Conservation (phyloP, 1,140 invertebrate species). For the Penaeus indicus region DNA sequence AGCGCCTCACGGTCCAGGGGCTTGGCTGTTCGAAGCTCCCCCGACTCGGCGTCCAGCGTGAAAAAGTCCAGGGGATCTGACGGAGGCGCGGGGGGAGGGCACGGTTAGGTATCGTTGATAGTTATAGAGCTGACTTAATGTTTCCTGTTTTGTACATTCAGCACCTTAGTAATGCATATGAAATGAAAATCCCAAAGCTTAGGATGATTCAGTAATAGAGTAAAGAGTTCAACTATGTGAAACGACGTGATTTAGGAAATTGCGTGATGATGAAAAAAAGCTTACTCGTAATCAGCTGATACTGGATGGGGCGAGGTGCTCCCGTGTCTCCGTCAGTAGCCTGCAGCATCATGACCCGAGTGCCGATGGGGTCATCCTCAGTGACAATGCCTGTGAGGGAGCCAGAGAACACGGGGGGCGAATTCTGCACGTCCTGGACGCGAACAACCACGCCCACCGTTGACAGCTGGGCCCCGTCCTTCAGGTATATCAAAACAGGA, state of each 20-base stretch:
- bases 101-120: background rate
- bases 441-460: conserved; percentile 82
- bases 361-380: conserved; percentile 88
- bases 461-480: conserved; percentile 84
- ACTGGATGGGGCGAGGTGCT: conserved; percentile 80
- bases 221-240: too few relatives aligned
- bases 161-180: too few relatives aligned
- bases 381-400: conserved; percentile 83
- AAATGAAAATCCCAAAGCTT: too few relatives aligned
- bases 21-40: conserved; percentile 85
- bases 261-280: background rate
- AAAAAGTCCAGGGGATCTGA: conserved; percentile 90
- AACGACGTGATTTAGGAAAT: too few relatives aligned
- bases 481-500: background rate
- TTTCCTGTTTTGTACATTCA: too few relatives aligned
- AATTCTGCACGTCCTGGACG: conserved; percentile 77
- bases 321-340: conserved; percentile 87
- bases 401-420: conserved; percentile 84
- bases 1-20: conserved; percentile 87
- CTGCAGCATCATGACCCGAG: conserved; percentile 82
- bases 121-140: too few relatives aligned
- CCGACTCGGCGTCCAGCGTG: conserved; percentile 81
- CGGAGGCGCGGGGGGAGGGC: conserved; percentile 58
- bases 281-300: conserved; percentile 84
- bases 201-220: too few relatives aligned